phyloP scores from a whole-genome alignment of 64 coral and sea anemone genomes.

The Montipora cactus region DNA sequence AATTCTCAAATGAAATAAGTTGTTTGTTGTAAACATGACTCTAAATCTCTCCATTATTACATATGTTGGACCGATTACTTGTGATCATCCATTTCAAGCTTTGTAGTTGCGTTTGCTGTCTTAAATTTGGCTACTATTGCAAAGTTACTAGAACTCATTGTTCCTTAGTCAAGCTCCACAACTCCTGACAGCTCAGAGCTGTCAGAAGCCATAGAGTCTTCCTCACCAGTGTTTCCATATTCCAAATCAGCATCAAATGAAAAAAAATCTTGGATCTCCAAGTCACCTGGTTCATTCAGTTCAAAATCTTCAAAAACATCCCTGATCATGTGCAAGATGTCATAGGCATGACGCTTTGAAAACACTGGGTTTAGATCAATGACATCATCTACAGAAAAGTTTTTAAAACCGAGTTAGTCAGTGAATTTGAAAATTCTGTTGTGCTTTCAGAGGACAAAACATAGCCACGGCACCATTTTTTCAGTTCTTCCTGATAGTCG shows the following conservation, averaged over 20 bases:
- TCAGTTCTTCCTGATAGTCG: neutral
- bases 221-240: conserved; percentile 17
- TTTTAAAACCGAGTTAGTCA: conserved; percentile 27
- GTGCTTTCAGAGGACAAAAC: conserved; percentile 18
- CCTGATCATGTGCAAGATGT: conserved; percentile 63
- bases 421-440: conserved; percentile 40
- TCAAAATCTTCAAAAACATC: conserved; percentile 61
- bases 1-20: no score
- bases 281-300: neutral
- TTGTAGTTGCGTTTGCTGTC: no score
- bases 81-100: no score
- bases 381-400: conserved; percentile 45
- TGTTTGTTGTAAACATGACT: no score
- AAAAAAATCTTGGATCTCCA: neutral
- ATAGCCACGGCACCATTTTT: neutral
- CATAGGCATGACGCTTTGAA: conserved; percentile 38
- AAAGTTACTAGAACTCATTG: no score
- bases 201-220: neutral
- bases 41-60: no score
- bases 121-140: no score
- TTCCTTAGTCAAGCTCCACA: neutral
- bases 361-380: conserved; percentile 51
- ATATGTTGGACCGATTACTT: no score
- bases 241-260: conserved; percentile 19
- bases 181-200: conserved; percentile 10